These are phyloP conservation scores for Drosophila kanapiae DNA, from an alignment of 1,140 invertebrate species.

Conservation along the genomic window DNA sequence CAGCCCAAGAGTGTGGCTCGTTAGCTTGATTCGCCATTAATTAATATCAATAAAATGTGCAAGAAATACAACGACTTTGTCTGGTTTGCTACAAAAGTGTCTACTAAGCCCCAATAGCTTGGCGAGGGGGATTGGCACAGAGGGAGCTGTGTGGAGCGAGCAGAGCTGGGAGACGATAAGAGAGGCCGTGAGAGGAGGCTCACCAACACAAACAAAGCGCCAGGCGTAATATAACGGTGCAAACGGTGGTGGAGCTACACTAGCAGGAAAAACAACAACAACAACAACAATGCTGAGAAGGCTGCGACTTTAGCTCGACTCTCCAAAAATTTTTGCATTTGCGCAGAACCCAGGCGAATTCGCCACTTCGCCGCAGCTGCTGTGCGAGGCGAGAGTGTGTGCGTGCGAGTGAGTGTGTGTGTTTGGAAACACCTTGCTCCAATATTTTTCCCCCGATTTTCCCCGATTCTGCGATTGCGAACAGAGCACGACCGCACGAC, in stretches of 20 bases:
- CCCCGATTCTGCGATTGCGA: constrained; percentile 40
- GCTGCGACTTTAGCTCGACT: constrained; percentile 50
- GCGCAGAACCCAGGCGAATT: constrained; percentile 68
- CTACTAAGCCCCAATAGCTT: constrained; percentile 83
- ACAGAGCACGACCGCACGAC: constrained; percentile 31
- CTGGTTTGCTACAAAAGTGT: constrained; percentile 72
- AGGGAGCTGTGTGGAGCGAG: constrained; percentile 24
- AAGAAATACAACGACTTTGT: constrained; percentile 67
- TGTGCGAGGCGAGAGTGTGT: constrained; percentile 36
- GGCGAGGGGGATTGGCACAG: constrained; percentile 62
- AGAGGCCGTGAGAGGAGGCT: constrained; percentile 33
- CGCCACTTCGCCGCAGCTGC: constrained; percentile 45
- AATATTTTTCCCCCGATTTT: constrained; percentile 61
- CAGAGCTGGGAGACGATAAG: constrained; percentile 19
- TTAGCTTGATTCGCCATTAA: constrained; percentile 42
- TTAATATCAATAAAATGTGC: constrained; percentile 56
- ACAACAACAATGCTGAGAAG: constrained; percentile 28
- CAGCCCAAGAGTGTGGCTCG: constrained; percentile 7
- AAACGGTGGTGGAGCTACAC: constrained; percentile 67
- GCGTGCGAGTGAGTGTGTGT: constrained; percentile 35
- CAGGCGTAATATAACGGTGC: constrained; percentile 62
- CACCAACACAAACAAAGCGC: constrained; percentile 50
- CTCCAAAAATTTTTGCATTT: constrained; percentile 59
- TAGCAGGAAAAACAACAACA: constrained; percentile 30
- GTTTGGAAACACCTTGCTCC: constrained; percentile 82